Base-by-base conservation (phyloP, 2,888 invertebrate species). In the Biston stratarius region DNA sequence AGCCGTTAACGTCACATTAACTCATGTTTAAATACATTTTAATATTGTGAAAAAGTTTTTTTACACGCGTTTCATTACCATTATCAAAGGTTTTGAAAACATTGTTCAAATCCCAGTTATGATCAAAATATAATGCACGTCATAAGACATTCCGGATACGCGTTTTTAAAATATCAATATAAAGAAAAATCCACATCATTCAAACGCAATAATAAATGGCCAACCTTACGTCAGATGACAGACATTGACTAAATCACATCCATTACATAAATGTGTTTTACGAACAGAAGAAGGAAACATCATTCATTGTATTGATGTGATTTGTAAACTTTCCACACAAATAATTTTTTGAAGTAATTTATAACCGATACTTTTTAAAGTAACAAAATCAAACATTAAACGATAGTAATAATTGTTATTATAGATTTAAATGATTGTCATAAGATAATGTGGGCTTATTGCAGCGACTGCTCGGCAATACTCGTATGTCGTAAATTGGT, bases 401-500 rank as follows among this genome's bases (percentile, higher is more conserved):
- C 24, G 24, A 49, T 12, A 40, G 38, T 40, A 24, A 2, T 24
- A 24, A 24, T 24, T 24, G 24, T 2, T 40, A 59, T 59, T 59
- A 33, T 51, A 42, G 49, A 57, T 45, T 57, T 44, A 24, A 58
- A 52, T 40, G 47, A n/a, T 48, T 53, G 73, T 78, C 74, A 77
- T 77, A 72, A 75, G 73, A 79, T 81, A 83, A 83, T 81, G n/a
- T n/a, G 83, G 77, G 78, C 77, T 80, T 81, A 75, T 75, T 79
- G 80, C 77, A 83, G 82, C 87, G 87, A 86, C 88, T 87, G 89
- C 82, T 88, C 84, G 91, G 88, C 91, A 88, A 87, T 87, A n/a
- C n/a, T n/a, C n/a, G n/a, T n/a, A 84, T 82, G 83, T 87, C 91
- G 89, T 92, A 91, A 92, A 92, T 88, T 88, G 88, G 84, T 83